Evolutionary conservation across 2,888 invertebrate species (phyloP).

Genomic region (Adineta ricciae): DNA sequence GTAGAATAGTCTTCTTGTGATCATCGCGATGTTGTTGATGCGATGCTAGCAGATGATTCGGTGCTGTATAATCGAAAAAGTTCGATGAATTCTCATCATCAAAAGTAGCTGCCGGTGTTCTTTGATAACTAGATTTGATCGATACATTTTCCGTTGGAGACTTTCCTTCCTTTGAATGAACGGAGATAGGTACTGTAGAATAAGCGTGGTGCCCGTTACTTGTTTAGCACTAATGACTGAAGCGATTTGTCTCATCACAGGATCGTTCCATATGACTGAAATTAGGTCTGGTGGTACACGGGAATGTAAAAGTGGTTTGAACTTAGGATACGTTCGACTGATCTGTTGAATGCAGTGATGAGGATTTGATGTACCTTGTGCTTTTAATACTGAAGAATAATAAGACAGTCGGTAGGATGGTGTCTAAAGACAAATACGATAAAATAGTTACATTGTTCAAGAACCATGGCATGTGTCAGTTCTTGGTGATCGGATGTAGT

Average conservation of each 20-base stretch:
- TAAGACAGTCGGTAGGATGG: too few species aligned
- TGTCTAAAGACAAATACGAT: too few species aligned
- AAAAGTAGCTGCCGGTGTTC: background rate
- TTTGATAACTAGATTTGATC: background rate
- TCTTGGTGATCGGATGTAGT: background rate
- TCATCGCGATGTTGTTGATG: background rate
- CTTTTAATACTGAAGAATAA: background rate
- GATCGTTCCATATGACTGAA: slow-evolving; percentile 32
- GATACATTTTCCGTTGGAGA: background rate
- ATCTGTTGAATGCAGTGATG: background rate
- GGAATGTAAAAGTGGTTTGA: slow-evolving; percentile 6
- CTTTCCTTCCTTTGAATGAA: background rate
- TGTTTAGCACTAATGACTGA: slow-evolving; percentile 19
- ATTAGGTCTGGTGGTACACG: slow-evolving; percentile 24
- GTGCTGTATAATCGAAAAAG: background rate
- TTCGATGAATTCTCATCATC: background rate
- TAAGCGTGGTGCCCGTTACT: background rate
- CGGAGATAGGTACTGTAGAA: too few species aligned
- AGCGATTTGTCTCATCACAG: slow-evolving; percentile 29
- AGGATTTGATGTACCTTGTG: background rate
- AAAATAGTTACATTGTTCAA: background rate
- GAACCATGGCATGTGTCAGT: background rate
- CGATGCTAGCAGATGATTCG: too few species aligned
- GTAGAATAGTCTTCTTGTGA: background rate
- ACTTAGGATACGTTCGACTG: background rate